phyloP scores from a whole-genome alignment of 2,113 vertebrate genomes.

The Urocitellus parryii region DNA sequence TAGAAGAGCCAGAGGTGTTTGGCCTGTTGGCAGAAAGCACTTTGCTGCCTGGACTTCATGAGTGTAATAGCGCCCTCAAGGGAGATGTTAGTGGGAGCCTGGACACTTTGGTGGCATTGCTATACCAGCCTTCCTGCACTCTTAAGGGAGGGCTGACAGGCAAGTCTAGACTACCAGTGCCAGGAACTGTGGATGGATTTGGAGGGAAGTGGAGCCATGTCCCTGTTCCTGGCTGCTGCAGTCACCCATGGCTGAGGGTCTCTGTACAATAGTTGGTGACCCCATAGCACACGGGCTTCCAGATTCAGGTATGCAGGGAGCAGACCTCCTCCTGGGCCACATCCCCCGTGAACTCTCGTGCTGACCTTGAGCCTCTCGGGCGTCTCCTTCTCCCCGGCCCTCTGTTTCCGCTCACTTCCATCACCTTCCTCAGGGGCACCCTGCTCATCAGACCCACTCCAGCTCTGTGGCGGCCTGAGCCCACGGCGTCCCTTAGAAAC shows the following conservation, averaged over 20 bases:
- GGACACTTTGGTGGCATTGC: background rate
- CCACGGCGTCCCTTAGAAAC: background rate
- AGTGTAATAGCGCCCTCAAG: accelerated
- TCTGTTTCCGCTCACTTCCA: background rate
- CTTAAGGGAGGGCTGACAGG: background rate
- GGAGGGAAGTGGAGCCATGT: background rate
- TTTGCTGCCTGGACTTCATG: background rate
- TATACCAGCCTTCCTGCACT: background rate
- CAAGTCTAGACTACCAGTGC: background rate
- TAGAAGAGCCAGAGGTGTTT: background rate
- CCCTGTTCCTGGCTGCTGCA: background rate
- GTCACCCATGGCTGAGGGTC: background rate
- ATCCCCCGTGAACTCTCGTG: background rate
- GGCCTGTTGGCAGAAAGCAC: background rate
- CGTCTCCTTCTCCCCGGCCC: background rate
- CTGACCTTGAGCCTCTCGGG: background rate
- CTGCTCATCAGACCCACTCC: background rate
- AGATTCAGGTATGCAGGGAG: background rate
- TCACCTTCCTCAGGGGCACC: background rate
- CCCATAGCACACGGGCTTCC: background rate
- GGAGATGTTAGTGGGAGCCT: background rate
- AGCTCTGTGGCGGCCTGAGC: background rate
- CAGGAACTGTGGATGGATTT: background rate
- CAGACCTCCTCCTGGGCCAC: background rate
- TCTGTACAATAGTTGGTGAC: background rate